phyloP scores from a whole-genome alignment of 1,140 invertebrate genomes.

The Microvelia longipes region DNA sequence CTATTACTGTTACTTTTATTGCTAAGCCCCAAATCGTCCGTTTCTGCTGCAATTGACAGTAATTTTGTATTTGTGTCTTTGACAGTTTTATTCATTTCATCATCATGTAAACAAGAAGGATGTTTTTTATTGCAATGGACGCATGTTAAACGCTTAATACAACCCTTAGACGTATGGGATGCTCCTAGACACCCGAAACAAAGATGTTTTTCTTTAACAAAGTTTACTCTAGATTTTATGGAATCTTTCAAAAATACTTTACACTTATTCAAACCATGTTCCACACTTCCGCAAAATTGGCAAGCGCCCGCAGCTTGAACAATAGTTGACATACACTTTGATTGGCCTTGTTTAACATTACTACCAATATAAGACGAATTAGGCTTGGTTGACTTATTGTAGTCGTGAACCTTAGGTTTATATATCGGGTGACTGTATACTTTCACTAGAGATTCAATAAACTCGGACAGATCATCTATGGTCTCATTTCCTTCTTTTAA shows the following conservation, averaged over 20 bases:
- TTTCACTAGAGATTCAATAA: neutral
- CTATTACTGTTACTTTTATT: neutral
- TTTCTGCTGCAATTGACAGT: neutral
- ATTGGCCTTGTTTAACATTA: neutral
- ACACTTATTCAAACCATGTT: neutral
- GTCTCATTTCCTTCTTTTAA: neutral
- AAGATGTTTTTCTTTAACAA: neutral
- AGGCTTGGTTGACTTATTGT: neutral
- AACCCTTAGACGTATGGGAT: neutral
- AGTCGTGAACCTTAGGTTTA: neutral
- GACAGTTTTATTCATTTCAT: neutral
- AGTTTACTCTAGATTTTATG: neutral
- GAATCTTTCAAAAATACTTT: neutral
- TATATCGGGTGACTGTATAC: neutral
- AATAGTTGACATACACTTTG: neutral
- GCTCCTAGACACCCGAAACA: neutral
- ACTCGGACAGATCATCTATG: neutral
- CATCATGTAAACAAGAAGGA: neutral
- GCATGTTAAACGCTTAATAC: neutral
- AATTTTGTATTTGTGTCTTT: neutral
- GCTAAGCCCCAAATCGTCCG: no score
- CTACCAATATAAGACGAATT: neutral
- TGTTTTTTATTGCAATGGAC: neutral
- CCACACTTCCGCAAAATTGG: neutral
- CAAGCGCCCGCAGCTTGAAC: neutral